Conservation (phyloP, 2,888 invertebrate species). For the Cybosia mesomella region DNA sequence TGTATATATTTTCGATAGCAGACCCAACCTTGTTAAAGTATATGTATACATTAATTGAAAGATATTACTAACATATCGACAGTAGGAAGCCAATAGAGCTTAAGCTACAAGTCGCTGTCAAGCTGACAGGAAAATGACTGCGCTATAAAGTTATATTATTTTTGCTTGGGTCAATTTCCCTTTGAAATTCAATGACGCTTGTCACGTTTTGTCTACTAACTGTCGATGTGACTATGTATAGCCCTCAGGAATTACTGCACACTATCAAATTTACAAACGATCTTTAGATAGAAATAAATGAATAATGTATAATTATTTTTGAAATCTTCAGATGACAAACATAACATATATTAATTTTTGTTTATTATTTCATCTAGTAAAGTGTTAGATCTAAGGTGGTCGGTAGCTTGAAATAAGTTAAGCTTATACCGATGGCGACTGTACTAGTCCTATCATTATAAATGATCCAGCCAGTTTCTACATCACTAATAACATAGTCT, state of each 20-base stretch:
- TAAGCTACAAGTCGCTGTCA: background rate
- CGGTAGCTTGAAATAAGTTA: background rate
- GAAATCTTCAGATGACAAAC: too few relatives aligned
- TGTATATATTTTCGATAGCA: background rate
- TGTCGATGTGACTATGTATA: too few relatives aligned
- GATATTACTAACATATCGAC: background rate
- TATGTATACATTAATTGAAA: background rate
- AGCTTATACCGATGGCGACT: background rate
- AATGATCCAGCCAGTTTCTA: conserved; percentile 3
- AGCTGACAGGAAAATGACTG: background rate
- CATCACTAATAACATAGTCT: conserved; percentile 9
- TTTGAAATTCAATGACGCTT: background rate
- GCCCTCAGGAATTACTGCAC: too few relatives aligned
- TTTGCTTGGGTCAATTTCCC: background rate
- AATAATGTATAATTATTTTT: too few relatives aligned
- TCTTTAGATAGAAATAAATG: too few relatives aligned
- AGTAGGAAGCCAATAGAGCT: background rate
- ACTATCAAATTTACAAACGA: too few relatives aligned
- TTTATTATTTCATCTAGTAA: too few relatives aligned
- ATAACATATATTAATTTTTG: too few relatives aligned
- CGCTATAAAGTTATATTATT: background rate
- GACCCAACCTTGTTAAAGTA: background rate
- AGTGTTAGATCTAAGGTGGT: too few relatives aligned
- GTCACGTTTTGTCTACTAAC: background rate
- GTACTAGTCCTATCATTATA: background rate